Conservation (phyloP, 2,888 invertebrate genomes). For the Eupelmus urozonus region DNA sequence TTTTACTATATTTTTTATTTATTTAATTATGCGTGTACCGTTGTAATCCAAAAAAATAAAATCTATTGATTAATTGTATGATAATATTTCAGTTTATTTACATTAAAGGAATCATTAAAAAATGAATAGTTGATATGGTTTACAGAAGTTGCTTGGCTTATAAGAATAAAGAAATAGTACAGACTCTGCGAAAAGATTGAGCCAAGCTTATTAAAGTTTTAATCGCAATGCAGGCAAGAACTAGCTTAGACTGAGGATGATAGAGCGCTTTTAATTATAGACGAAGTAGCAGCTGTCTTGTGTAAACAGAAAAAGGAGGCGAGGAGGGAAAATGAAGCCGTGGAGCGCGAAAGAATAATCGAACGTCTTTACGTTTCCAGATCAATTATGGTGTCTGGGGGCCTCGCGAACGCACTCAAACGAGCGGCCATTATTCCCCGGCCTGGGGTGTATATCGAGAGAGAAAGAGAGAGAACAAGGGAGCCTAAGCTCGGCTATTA, state of each 20-base stretch:
- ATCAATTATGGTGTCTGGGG: slow-evolving; percentile 62
- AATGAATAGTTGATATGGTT: too few relatives aligned
- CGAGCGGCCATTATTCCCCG: slow-evolving; percentile 53
- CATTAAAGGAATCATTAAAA: too few relatives aligned
- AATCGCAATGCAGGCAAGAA: background rate
- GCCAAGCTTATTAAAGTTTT: background rate
- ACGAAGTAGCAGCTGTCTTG: background rate
- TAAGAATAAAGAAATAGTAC: background rate
- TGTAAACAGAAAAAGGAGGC: too few relatives aligned
- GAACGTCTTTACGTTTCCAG: slow-evolving; percentile 35
- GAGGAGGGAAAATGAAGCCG: background rate
- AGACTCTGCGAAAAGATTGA: background rate
- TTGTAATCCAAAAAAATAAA: too few relatives aligned
- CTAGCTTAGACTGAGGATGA: slow-evolving; percentile 5
- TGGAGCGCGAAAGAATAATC: background rate
- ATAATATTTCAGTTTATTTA: too few relatives aligned
- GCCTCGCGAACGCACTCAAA: slow-evolving; percentile 58
- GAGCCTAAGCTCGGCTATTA: slow-evolving; percentile 17
- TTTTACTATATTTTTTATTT: too few relatives aligned
- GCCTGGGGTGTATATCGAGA: slow-evolving; percentile 8
- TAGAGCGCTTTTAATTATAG: slow-evolving; percentile 19
- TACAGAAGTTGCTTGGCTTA: too few relatives aligned
- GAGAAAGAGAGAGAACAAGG: background rate
- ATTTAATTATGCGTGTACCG: too few relatives aligned
- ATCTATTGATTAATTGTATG: too few relatives aligned